These are phyloP conservation scores for Archilochus colubris DNA, from an alignment of 2,113 vertebrate genomes.

Conservation along the genomic window DNA sequence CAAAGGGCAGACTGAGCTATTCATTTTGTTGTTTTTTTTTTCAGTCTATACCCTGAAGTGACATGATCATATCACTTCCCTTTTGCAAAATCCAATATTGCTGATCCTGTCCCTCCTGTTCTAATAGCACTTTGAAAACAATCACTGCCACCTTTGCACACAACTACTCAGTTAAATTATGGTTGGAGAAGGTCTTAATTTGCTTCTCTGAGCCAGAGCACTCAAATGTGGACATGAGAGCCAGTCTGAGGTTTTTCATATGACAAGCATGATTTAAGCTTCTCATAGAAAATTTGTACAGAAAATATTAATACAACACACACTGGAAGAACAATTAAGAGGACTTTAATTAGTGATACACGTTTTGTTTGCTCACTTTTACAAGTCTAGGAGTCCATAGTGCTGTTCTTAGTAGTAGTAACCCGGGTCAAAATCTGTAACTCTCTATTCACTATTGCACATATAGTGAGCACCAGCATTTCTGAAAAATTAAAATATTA, in stretches of 20 bases:
- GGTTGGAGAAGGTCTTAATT: not conserved
- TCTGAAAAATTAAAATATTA: not conserved
- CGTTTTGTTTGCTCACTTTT: not conserved
- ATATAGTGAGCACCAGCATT: not conserved
- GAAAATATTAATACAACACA: not conserved
- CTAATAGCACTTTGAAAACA: not conserved
- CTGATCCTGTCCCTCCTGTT: constrained; percentile 24
- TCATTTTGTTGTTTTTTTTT: not conserved
- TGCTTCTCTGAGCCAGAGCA: not conserved
- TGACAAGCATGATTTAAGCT: not conserved
- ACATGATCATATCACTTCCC: not conserved
- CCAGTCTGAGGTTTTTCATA: not conserved
- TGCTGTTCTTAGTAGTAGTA: not conserved
- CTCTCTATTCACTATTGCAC: not conserved
- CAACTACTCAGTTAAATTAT: not conserved
- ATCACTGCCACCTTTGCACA: not conserved
- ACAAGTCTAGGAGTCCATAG: not conserved
- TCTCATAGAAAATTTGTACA: not conserved
- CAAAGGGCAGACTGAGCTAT: not conserved
- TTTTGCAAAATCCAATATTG: not conserved
- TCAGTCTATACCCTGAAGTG: not conserved
- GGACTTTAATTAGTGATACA: not conserved
- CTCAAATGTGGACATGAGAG: not conserved
- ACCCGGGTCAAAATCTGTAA: not conserved
- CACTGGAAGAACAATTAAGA: not conserved